Evolutionary conservation across 2,113 vertebrate species (phyloP).

Genomic region (Sinosuthora webbiana): DNA sequence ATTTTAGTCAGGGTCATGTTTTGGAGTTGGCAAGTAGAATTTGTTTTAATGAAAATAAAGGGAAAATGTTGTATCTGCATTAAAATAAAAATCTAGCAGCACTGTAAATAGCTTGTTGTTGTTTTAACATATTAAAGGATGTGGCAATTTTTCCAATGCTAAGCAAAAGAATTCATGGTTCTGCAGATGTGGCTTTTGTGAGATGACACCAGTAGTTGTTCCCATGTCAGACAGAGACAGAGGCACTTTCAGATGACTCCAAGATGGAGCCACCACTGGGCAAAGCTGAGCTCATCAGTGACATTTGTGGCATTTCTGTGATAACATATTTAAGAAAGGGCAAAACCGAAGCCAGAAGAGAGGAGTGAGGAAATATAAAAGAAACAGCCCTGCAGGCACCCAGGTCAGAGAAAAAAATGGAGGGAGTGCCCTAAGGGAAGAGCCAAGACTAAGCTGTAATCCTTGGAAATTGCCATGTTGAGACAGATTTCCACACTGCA

Average conservation of each 20-base stretch:
- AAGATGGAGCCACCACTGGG: rapidly evolving
- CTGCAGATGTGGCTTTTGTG: background rate
- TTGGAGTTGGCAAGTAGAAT: background rate
- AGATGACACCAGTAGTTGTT: background rate
- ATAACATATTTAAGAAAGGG: background rate
- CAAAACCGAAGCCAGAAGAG: background rate
- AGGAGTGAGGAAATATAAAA: background rate
- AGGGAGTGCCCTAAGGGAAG: background rate
- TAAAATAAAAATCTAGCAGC: background rate
- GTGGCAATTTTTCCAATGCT: background rate
- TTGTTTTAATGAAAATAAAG: background rate
- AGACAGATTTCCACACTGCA: background rate
- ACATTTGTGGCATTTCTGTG: background rate
- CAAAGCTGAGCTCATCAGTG: background rate
- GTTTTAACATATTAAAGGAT: background rate
- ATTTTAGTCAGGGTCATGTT: background rate
- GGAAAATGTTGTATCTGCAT: background rate
- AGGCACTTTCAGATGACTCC: background rate
- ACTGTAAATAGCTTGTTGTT: background rate
- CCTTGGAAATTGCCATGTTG: background rate
- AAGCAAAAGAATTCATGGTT: background rate
- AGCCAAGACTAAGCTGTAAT: background rate
- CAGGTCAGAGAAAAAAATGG: background rate
- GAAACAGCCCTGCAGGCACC: background rate
- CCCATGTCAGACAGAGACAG: background rate